Base-by-base conservation (phyloP, 2,797 vertebrate species). In the Cyprinodon diabolis region DNA sequence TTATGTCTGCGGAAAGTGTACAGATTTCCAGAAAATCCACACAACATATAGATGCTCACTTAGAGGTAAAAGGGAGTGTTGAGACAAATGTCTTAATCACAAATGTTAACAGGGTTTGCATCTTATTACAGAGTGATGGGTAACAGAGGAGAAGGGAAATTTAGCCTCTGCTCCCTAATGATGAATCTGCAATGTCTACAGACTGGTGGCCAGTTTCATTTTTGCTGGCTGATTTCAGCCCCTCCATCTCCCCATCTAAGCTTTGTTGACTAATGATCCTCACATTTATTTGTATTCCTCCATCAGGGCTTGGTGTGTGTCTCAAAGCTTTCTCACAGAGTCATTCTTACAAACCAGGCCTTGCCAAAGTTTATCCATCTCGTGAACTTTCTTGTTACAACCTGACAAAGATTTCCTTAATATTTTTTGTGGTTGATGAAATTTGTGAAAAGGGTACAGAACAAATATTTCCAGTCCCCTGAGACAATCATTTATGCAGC, bases 141-240 rank as follows among this genome's bases (percentile, higher is more conserved):
- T 95, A 97, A 97, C 96, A 94, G 93, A 94, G 94, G 94, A 96
- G 95, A 95, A 97, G 96, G 97, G 98, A 98, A 96, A 97, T 97
- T 97, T 96, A 97, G 96, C 96, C 96, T 96, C 96, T 96, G 96
- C 96, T 94, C 95, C 95, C 95, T 96, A 96, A 97, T 98, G 97
- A 98, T 98, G 97, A 98, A 95, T 92, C 92, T 76, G 84, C 92
- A 92, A 93, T 92, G 91, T 91, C 84, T 75, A 81, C 83, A 78
- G 78, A 84, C 82, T 93, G 89, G 79, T 72, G 56, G 78, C 77
- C 78, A 81, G 68, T 78, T 82, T 76, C 15, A 71, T 76, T 74
- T 86, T 87, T 84, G 81, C 87, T 75, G 79, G 40, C 75, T 83
- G 76, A 78, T 88, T 84, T 84, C 80, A 62, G 72, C 23, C 14